Evolutionary conservation across 2,888 invertebrate genomes (phyloP), one percentile per base, ranked within the genome.

Genomic region (Amiota mariae): DNA sequence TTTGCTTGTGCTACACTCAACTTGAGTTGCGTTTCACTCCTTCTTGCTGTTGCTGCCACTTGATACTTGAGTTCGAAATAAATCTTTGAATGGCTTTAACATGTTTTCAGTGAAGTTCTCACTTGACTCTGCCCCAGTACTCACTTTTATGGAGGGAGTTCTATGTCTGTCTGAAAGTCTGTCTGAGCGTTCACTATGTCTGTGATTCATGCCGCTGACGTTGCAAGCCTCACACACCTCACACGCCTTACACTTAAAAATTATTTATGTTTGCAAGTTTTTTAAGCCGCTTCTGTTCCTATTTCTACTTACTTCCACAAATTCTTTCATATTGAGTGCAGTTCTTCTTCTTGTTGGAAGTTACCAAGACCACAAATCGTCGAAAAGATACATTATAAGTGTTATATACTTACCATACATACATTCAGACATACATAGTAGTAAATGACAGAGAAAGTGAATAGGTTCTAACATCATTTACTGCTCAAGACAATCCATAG

Each of bases 41-140:
- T 51, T 68, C 4, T 36, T 18, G 46, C 72, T 36, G 48, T 18
- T 56, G n/a, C 47, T n/a, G 70, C 67, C 72, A 74, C 77, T 78
- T 77, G 75, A 78, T 79, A 77, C 82, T 80, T 54, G 71, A 71
- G 76, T 80, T 81, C 77, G 78, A 82, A 82, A 85, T 86, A 85
- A 82, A 82, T 86, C 82, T 83, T 82, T 76, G 73, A 79, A 83
- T 80, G 81, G 79, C 82, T 83, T 81, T 81, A 80, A 82, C 81
- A 81, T 84, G 81, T 79, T 84, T 80, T 80, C 49, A 68, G 78
- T 78, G 72, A 59, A 59, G 18, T 82, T 81, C 76, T 73, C 71
- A 51, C 46, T 61, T 57, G 49, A 24, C 72, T 63, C 51, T 11
- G 46, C 67, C n/a, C 46, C 2, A 24, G 63, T 46, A 63, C 46